Evolutionary conservation across 2,888 invertebrate species (phyloP).

Genomic region (Ennomos quercinarius): DNA sequence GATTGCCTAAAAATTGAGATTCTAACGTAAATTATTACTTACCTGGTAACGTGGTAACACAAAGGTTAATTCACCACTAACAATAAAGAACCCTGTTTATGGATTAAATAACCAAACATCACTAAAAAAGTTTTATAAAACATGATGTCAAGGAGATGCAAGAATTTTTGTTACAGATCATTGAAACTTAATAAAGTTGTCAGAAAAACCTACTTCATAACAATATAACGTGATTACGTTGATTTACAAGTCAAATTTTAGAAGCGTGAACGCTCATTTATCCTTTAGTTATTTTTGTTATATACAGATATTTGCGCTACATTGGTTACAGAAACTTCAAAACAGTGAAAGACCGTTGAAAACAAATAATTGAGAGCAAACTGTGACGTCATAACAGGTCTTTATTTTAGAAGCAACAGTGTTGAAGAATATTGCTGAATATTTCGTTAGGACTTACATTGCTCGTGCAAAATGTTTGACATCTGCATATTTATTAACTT

Average conservation of each 20-base stretch:
- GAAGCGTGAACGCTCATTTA: conserved; percentile 1
- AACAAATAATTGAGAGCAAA: conserved; percentile 1
- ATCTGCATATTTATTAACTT: no score
- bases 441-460: no score
- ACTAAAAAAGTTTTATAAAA: conserved; percentile 30
- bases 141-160: conserved; percentile 27
- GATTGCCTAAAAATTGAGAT: no score
- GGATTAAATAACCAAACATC: conserved; percentile 10
- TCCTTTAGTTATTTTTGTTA: neutral
- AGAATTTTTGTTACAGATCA: conserved; percentile 23
- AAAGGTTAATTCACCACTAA: conserved; percentile 5
- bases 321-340: conserved; percentile 1
- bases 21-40: conserved; percentile 1
- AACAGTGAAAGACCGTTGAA: neutral
- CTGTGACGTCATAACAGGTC: no score
- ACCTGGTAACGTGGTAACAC: conserved; percentile 10
- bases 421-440: no score
- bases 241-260: conserved; percentile 16
- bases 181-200: conserved; percentile 36
- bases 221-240: conserved; percentile 7
- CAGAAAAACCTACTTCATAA: conserved; percentile 42
- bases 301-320: conserved; percentile 2
- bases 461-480: no score
- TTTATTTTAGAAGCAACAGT: no score
- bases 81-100: neutral